These are phyloP conservation scores for Blastobasis adustella DNA, from an alignment of 2,888 invertebrate species.

Conservation along the genomic window DNA sequence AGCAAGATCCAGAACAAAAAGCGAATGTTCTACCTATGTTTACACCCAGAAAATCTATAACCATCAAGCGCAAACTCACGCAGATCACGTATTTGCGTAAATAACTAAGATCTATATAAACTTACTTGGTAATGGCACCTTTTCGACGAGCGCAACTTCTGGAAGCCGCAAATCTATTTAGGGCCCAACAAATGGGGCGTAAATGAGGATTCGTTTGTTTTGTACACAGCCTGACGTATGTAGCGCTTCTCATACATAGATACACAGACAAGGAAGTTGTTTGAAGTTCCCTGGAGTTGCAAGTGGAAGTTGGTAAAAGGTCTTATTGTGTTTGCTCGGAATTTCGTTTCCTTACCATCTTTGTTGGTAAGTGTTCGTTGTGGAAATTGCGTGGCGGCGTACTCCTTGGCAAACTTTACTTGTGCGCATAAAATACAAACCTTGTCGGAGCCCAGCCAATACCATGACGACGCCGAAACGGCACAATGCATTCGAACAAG, in stretches of 20 bases:
- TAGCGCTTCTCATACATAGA: neutral
- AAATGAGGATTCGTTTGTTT: conserved; percentile 12
- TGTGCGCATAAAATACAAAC: conserved; percentile 35
- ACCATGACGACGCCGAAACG: too few species aligned
- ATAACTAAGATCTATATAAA: too few species aligned
- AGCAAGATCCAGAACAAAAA: too few species aligned
- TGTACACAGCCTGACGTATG: conserved; percentile 2
- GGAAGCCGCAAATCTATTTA: conserved; percentile 1
- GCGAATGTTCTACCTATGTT: too few species aligned
- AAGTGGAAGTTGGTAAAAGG: conserved; percentile 40
- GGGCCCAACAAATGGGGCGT: conserved; percentile 1
- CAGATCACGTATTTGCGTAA: too few species aligned
- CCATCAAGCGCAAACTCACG: too few species aligned
- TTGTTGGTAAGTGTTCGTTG: conserved; percentile 31
- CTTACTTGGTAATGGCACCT: neutral
- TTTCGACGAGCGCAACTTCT: neutral
- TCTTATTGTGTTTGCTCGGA: conserved; percentile 43
- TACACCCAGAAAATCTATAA: too few species aligned
- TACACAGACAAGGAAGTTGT: conserved; percentile 12
- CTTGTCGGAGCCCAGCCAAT: conserved; percentile 7
- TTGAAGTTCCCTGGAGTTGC: conserved; percentile 22
- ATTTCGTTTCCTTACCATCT: conserved; percentile 44
- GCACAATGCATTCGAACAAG: conserved; percentile 9
- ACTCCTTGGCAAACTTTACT: conserved; percentile 32
- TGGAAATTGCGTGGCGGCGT: conserved; percentile 28